These are phyloP conservation scores for Cygnus atratus DNA, from an alignment of 2,113 vertebrate species.

Conservation along the genomic window DNA sequence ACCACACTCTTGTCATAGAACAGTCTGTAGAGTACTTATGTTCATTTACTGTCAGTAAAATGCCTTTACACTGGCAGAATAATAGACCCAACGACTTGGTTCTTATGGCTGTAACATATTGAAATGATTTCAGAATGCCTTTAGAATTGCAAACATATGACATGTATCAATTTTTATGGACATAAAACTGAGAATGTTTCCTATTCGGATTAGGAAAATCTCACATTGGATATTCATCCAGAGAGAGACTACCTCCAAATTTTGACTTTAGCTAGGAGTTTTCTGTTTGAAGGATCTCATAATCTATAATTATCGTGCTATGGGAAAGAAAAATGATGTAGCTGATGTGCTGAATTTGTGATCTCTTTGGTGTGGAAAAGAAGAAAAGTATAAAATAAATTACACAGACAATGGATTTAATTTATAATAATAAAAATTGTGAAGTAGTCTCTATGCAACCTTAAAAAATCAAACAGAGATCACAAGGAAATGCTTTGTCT, in stretches of 20 bases:
- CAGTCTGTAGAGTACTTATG: not conserved
- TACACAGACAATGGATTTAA: not conserved
- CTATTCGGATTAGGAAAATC: not conserved
- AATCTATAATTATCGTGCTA: not conserved
- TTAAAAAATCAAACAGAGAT: not conserved
- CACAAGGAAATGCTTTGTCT: not conserved
- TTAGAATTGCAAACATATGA: not conserved
- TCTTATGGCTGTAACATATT: not conserved
- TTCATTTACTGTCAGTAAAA: not conserved
- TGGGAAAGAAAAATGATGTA: not conserved
- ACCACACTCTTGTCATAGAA: rapidly evolving
- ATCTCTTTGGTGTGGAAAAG: not conserved
- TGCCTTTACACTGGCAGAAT: not conserved
- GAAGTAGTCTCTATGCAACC: not conserved
- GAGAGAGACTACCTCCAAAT: not conserved
- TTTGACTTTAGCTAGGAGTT: not conserved
- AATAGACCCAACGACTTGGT: not conserved
- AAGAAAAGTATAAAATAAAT: not conserved
- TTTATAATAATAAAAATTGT: not conserved
- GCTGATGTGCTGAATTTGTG: not conserved
- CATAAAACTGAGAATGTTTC: not conserved
- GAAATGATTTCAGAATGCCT: not conserved
- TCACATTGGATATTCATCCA: not conserved
- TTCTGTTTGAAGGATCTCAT: not conserved
- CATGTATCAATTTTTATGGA: not conserved